These are phyloP conservation scores for Bombyx mandarina DNA, from an alignment of 1,140 invertebrate genomes.

Conservation along the genomic window DNA sequence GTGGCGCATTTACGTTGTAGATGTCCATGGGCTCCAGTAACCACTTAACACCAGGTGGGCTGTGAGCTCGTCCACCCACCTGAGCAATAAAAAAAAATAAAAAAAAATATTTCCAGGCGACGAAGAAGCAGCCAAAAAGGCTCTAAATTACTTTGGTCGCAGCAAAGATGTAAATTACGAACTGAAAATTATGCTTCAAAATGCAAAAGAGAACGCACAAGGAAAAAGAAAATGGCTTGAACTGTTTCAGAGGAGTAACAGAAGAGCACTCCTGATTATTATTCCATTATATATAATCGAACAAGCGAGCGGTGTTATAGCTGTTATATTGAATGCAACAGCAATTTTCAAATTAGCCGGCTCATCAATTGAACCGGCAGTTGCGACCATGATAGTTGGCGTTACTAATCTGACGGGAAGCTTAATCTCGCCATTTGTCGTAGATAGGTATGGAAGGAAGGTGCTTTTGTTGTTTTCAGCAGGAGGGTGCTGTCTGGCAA, in stretches of 20 bases:
- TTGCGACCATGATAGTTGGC: constrained; percentile 23
- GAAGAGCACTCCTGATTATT: constrained; percentile 16
- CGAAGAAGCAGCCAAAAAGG: constrained; percentile 15
- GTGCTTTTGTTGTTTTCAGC: constrained; percentile 54
- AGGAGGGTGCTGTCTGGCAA: constrained; percentile 15
- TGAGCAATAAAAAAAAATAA: too few relatives aligned
- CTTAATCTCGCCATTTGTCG: constrained; percentile 38
- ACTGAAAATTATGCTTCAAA: constrained; percentile 11
- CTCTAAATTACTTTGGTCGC: constrained; percentile 16
- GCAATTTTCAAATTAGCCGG: constrained; percentile 43
- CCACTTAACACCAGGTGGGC: too few relatives aligned
- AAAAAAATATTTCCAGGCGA: constrained; percentile 8
- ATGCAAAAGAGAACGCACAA: constrained; percentile 5
- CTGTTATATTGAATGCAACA: constrained; percentile 68
- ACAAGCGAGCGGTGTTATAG: constrained; percentile 42
- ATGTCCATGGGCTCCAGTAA: too few relatives aligned
- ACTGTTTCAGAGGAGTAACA: constrained; percentile 24
- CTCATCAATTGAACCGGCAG: constrained; percentile 14
- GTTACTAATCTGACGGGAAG: constrained; percentile 58
- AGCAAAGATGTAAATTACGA: constrained; percentile 18
- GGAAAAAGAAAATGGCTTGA: constrained; percentile 14
- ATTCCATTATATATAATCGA: constrained; percentile 35
- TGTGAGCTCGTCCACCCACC: too few relatives aligned
- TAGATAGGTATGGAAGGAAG: constrained; percentile 67
- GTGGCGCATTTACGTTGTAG: too few relatives aligned